Evolutionary conservation across 2,113 vertebrate species (phyloP).

Genomic region (Siniperca knerii): DNA sequence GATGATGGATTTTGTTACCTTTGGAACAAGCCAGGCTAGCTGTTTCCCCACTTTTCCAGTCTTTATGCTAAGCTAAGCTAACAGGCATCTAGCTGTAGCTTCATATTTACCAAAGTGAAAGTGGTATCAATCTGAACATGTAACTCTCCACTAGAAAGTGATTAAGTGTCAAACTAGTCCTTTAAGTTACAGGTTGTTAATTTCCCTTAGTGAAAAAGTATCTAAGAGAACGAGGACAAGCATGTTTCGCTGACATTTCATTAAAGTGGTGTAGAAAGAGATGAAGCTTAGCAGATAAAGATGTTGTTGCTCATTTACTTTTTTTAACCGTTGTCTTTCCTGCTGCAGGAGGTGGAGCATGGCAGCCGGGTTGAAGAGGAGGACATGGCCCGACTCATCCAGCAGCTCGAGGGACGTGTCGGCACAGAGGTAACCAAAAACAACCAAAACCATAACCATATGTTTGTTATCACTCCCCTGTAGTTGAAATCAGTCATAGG

Average conservation of each 20-base stretch:
- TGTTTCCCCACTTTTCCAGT: not conserved
- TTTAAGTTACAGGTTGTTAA: not conserved
- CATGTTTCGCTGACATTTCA: not conserved
- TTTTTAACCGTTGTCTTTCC: not conserved
- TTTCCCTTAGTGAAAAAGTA: not conserved
- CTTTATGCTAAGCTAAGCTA: not conserved
- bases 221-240: not conserved
- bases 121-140: not conserved
- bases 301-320: too few relatives aligned
- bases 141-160: not conserved
- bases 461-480: not conserved
- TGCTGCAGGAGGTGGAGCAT: slow-evolving; percentile 88
- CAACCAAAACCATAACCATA: not conserved
- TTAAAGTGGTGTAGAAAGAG: not conserved
- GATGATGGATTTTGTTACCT: not conserved
- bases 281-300: not conserved
- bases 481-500: not conserved
- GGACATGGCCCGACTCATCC: slow-evolving; percentile 91
- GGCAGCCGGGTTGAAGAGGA: slow-evolving; percentile 88
- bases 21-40: not conserved
- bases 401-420: slow-evolving; percentile 70
- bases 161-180: not conserved
- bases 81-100: not conserved
- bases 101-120: not conserved
- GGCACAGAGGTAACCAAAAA: slow-evolving; percentile 62